phyloP scores from a whole-genome alignment of 2,888 invertebrate genomes.

The Tolmerus cingulatus region DNA sequence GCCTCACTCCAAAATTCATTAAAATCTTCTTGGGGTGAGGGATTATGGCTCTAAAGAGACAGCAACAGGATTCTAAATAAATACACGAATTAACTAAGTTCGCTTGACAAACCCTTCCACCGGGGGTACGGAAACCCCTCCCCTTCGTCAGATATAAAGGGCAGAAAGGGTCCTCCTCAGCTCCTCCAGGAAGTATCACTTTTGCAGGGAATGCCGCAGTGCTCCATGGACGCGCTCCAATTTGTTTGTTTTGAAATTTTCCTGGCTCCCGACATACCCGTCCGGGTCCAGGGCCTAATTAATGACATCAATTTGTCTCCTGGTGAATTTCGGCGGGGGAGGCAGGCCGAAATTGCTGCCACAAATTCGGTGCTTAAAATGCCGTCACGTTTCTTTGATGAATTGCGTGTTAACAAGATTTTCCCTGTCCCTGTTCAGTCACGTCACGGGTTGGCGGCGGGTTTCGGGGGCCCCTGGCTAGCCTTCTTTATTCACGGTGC shows the following conservation, averaged over 20 bases:
- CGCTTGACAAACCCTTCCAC: neutral
- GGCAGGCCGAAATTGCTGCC: conserved; percentile 52
- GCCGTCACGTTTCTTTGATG: conserved; percentile 57
- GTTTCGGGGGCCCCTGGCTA: conserved; percentile 17
- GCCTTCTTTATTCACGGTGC: conserved; percentile 49
- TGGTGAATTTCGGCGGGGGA: conserved; percentile 45
- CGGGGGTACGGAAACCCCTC: neutral
- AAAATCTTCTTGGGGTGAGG: neutral
- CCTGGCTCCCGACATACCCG: conserved; percentile 25
- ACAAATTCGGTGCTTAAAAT: conserved; percentile 52
- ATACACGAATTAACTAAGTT: neutral
- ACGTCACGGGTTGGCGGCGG: conserved; percentile 47
- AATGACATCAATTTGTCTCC: conserved; percentile 60
- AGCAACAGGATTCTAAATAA: neutral
- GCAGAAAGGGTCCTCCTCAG: neutral
- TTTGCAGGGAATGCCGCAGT: neutral
- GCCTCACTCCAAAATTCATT: neutral
- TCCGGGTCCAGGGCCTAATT: conserved; percentile 53
- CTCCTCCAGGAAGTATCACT: neutral
- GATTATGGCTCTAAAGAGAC: neutral
- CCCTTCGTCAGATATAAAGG: neutral
- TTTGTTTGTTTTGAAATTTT: neutral
- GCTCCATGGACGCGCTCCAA: neutral
- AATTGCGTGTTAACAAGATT: conserved; percentile 64
- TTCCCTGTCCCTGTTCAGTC: conserved; percentile 50